These are phyloP conservation scores for Crotalus helleri DNA, from an alignment of 2,113 vertebrate species.

Conservation along the genomic window DNA sequence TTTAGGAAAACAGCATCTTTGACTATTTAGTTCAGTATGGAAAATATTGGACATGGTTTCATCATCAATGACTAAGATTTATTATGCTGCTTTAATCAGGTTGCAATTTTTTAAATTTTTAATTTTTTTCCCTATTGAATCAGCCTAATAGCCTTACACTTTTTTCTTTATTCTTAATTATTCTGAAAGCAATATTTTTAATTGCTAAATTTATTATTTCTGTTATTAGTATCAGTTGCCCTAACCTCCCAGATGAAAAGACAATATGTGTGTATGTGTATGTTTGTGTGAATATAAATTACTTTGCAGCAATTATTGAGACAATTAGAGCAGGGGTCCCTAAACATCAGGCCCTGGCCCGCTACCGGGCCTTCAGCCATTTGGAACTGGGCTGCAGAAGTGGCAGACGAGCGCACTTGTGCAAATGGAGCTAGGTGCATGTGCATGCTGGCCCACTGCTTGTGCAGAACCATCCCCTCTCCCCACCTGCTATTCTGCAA, in stretches of 20 bases:
- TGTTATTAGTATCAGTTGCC: background rate
- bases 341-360: background rate
- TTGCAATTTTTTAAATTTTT: background rate
- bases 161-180: background rate
- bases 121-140: background rate
- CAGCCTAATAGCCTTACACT: background rate
- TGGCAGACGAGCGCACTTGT: background rate
- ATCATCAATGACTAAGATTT: background rate
- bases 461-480: background rate
- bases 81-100: background rate
- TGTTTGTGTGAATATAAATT: background rate
- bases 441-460: accelerated
- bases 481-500: background rate
- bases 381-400: background rate
- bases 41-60: background rate
- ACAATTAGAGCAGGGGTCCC: background rate
- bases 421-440: background rate
- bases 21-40: background rate
- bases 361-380: background rate
- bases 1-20: background rate
- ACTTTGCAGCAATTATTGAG: background rate
- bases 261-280: background rate
- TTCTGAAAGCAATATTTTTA: background rate
- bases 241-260: background rate
- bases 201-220: background rate